phyloP scores from a whole-genome alignment of 2,888 invertebrate species.

The Agrochola litura region DNA sequence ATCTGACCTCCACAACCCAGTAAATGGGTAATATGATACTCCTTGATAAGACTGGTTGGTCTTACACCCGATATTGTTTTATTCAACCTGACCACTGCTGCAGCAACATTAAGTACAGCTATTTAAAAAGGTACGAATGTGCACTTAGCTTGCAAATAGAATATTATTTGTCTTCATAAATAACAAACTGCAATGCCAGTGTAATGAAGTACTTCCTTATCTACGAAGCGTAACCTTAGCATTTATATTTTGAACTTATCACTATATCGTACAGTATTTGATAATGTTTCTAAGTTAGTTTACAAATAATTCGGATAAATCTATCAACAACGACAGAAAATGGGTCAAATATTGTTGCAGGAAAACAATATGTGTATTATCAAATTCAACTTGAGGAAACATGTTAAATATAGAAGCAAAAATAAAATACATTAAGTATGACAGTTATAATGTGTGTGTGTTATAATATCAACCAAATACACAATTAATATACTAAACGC shows the following conservation, averaged over 20 bases:
- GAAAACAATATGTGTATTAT: slow-evolving; percentile 16
- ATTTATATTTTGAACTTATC: slow-evolving; percentile 53
- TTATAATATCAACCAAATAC: slow-evolving; percentile 30
- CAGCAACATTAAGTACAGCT: background rate
- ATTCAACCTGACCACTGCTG: background rate
- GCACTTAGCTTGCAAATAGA: background rate
- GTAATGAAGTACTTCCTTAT: slow-evolving; percentile 45
- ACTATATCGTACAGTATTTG: slow-evolving; percentile 27
- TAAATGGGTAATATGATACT: no score
- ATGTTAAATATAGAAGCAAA: slow-evolving; percentile 18
- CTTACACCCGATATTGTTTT: background rate
- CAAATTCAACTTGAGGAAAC: slow-evolving; percentile 16
- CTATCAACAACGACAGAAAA: slow-evolving; percentile 1
- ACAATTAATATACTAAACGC: slow-evolving; percentile 13
- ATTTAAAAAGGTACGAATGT: background rate
- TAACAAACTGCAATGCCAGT: slow-evolving; percentile 20
- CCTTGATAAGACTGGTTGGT: no score
- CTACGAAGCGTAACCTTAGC: slow-evolving; percentile 55
- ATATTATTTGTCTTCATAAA: slow-evolving; percentile 2
- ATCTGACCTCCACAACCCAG: no score
- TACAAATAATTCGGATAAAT: slow-evolving; percentile 24
- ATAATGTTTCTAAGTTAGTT: slow-evolving; percentile 6
- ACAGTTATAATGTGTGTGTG: background rate
- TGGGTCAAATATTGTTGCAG: slow-evolving; percentile 24
- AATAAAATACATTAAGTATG: slow-evolving; percentile 32